These are phyloP conservation scores for Cyclophora albipunctata DNA, from an alignment of 2,888 invertebrate genomes.

Conservation along the genomic window DNA sequence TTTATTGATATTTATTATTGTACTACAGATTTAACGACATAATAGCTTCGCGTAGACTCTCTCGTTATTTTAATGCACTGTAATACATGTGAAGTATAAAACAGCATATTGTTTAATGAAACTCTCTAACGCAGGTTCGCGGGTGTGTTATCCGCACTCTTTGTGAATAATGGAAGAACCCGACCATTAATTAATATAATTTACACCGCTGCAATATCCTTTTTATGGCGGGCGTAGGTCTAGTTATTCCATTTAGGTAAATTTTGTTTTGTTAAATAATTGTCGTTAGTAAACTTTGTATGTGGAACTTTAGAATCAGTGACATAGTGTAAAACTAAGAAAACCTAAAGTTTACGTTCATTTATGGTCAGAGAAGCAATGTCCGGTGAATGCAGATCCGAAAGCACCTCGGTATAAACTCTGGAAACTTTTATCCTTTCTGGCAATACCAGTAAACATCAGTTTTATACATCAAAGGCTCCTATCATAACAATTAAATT, in stretches of 20 bases:
- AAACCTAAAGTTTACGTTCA: too few species aligned
- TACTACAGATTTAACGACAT: constrained; percentile 11
- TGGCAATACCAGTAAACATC: too few species aligned
- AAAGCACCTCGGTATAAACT: too few species aligned
- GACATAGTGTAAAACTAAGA: too few species aligned
- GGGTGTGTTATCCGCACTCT: constrained; percentile 2
- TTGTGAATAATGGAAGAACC: constrained; percentile 10
- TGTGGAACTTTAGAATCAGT: too few species aligned
- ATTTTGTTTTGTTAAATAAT: background rate
- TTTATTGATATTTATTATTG: constrained; percentile 19
- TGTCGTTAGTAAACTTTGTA: too few species aligned
- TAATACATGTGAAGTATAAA: constrained; percentile 3
- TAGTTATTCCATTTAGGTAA: background rate
- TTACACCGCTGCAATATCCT: constrained; percentile 13
- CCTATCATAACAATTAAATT: too few species aligned
- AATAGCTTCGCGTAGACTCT: constrained; percentile 8
- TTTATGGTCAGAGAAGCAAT: too few species aligned
- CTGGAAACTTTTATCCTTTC: too few species aligned
- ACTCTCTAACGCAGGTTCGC: constrained; percentile 4
- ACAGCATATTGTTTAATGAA: constrained; percentile 2
- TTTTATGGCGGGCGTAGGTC: constrained; percentile 1
- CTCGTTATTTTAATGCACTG: constrained; percentile 18
- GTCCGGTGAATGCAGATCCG: too few species aligned
- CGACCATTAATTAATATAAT: constrained; percentile 13
- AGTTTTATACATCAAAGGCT: too few species aligned